These are phyloP conservation scores for Silurus meridionalis DNA, from an alignment of 2,113 vertebrate species.

Conservation along the genomic window DNA sequence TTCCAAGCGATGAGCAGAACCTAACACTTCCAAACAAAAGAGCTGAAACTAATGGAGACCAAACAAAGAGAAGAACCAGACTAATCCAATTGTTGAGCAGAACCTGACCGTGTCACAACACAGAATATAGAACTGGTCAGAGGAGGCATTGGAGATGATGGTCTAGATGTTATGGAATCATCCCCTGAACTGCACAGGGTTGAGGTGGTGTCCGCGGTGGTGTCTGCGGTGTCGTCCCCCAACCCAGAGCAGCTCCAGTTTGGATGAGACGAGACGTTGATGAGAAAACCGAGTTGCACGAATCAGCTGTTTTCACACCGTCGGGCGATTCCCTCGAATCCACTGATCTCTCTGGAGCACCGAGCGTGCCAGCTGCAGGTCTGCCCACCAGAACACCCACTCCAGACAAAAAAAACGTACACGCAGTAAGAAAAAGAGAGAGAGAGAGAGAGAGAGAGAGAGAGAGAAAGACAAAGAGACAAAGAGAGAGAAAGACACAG, in stretches of 20 bases:
- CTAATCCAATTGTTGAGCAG: neutral
- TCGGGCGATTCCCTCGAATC: neutral
- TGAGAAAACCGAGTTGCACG: neutral
- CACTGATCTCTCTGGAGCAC: neutral
- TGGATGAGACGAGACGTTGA: no score
- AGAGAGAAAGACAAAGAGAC: no score
- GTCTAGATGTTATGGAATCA: neutral
- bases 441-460: no score
- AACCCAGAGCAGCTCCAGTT: neutral
- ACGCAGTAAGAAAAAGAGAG: neutral
- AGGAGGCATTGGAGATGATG: neutral
- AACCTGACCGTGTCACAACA: neutral
- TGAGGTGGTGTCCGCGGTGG: neutral
- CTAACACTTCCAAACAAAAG: neutral
- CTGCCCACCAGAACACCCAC: slow-evolving; percentile 54
- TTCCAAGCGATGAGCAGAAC: neutral
- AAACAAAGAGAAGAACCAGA: neutral
- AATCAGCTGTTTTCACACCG: slow-evolving; percentile 19
- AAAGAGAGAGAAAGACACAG: no score
- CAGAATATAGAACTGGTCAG: neutral
- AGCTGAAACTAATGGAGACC: neutral
- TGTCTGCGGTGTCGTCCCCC: no score
- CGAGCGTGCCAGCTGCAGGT: slow-evolving; percentile 30
- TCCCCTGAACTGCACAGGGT: neutral
- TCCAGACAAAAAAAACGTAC: slow-evolving; percentile 37